A percentile compares a stretch with the other conserved stretches of the same genome.
These are phyloP conservation scores for Salmo trutta DNA, from an alignment of 2,797 vertebrate genomes.

Conservation along the genomic window DNA sequence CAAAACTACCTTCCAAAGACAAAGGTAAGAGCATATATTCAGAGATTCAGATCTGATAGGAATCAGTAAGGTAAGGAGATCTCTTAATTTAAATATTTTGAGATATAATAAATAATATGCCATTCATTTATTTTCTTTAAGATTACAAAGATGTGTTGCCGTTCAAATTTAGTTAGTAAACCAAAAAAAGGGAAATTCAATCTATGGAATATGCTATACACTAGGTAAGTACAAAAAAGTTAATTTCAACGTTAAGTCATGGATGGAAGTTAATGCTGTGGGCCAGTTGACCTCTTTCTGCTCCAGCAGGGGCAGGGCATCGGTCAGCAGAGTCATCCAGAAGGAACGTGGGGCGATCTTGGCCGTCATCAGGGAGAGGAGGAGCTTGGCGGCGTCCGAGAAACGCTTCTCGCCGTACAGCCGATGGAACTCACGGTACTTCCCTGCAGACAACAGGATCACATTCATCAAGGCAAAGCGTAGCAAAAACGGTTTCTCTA, in stretches of 20 bases:
- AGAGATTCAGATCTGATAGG: not conserved
- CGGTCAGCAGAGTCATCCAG: constrained; percentile 95
- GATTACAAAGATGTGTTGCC: not conserved
- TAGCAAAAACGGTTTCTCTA: not conserved
- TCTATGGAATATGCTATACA: not conserved
- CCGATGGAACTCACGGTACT: constrained; percentile 96
- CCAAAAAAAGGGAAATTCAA: not conserved
- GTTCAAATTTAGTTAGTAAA: not conserved
- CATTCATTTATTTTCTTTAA: no score
- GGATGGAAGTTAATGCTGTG: not conserved
- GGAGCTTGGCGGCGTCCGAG: constrained; percentile 82
- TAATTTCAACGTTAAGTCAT: not conserved
- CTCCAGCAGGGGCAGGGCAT: constrained; percentile 93
- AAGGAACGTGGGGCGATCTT: constrained; percentile 92
- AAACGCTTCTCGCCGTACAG: constrained; percentile 89
- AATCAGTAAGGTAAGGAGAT: no score
- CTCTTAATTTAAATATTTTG: no score
- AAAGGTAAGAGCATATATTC: not conserved
- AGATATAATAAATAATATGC: no score
- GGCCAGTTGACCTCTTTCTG: constrained; percentile 84
- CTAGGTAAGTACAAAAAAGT: not conserved
- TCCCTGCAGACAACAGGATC: constrained; percentile 73
- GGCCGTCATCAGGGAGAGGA: constrained; percentile 93
- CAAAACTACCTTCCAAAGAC: not conserved
- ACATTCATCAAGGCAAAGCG: not conserved